Conservation (phyloP, 2,113 vertebrate species). For the Erpornis zantholeuca region DNA sequence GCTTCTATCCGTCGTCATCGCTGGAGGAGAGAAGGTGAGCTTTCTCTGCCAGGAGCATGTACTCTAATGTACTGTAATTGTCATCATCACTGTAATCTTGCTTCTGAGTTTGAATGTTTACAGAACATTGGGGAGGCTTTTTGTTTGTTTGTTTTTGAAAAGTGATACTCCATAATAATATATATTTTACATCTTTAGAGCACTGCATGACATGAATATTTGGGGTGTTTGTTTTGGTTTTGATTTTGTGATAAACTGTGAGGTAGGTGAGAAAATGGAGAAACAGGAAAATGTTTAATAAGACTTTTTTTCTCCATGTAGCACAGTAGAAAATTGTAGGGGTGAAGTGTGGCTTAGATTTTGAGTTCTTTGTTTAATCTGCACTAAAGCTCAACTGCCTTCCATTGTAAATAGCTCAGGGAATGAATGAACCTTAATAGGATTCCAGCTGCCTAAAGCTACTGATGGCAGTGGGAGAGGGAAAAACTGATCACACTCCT, state of each 20-base stretch:
- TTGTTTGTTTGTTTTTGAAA: constrained; percentile 25
- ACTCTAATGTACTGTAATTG: background rate
- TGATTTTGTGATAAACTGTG: background rate
- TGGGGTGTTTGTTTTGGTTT: constrained; percentile 10
- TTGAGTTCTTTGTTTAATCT: background rate
- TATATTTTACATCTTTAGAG: constrained; percentile 32
- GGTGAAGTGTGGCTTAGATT: background rate
- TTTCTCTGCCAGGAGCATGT: background rate
- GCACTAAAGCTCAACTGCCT: background rate
- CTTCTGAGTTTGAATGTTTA: constrained; percentile 40
- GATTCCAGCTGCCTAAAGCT: background rate
- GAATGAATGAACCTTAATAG: background rate
- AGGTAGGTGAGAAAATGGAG: background rate
- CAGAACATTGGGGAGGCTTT: background rate
- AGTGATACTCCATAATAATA: background rate
- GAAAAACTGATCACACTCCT: background rate
- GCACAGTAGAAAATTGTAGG: background rate
- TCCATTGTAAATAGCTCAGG: background rate
- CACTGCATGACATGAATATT: constrained; percentile 11
- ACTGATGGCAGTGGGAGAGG: background rate
- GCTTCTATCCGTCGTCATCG: constrained; percentile 96
- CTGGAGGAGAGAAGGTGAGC: constrained; percentile 95
- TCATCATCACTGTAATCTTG: constrained; percentile 21
- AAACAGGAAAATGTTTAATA: background rate
- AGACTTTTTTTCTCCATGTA: background rate